phyloP scores from a whole-genome alignment of 2,888 invertebrate genomes.

The Ectemnius lituratus region DNA sequence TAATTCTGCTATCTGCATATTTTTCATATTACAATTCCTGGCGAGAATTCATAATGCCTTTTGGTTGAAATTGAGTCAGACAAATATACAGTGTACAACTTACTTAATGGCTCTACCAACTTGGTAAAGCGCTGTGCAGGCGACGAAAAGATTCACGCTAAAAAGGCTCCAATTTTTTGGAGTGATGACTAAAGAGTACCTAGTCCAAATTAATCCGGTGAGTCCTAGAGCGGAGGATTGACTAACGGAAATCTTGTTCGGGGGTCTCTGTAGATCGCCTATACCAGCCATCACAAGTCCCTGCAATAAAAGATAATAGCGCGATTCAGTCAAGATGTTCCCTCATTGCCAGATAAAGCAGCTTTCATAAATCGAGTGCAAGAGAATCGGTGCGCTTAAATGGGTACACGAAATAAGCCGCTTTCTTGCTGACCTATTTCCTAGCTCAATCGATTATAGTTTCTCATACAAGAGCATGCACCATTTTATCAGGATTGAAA shows the following conservation, averaged over 20 bases:
- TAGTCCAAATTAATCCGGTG: conserved; percentile 96
- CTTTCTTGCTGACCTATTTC: conserved; percentile 34
- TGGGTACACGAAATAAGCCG: conserved; percentile 2
- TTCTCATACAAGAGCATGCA: conserved; percentile 11
- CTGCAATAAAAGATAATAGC: conserved; percentile 75
- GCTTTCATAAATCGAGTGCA: not conserved
- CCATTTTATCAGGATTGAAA: not conserved
- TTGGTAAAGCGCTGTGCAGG: conserved; percentile 90
- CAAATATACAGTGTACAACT: conserved; percentile 39
- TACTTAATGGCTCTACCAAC: conserved; percentile 84
- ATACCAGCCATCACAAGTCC: conserved; percentile 93
- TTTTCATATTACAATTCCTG: no score
- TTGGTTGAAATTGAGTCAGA: no score
- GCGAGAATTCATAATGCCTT: no score
- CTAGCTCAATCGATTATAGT: conserved; percentile 26
- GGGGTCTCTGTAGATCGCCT: conserved; percentile 93
- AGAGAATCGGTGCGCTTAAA: conserved; percentile 8
- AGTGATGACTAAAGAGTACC: conserved; percentile 96
- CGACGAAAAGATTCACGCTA: conserved; percentile 98
- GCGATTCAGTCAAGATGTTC: conserved; percentile 3
- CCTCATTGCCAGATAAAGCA: not conserved
- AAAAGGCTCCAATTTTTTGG: conserved; percentile 98
- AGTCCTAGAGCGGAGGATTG: conserved; percentile 91
- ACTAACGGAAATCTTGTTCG: conserved; percentile 89
- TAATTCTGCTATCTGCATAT: no score